A percentile compares a stretch with the other conserved stretches of the same genome.
Evolutionary conservation across 92 coral and sea anemone genomes (phyloP).

Genomic region (Virgularia gustaviana): DNA sequence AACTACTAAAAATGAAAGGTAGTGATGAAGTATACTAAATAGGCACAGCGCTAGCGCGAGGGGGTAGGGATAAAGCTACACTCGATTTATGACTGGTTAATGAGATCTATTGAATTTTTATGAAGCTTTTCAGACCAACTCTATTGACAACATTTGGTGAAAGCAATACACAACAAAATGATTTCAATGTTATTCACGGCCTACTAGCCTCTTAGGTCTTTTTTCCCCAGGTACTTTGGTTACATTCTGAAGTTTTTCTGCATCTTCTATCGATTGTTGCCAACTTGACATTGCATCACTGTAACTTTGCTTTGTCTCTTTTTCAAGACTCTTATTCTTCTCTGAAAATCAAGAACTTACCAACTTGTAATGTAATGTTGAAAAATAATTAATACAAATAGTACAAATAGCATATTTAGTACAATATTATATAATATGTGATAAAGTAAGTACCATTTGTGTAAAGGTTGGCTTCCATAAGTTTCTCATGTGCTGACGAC

Average conservation of each 20-base stretch:
- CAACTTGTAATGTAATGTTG: neutral
- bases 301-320: constrained; percentile 31
- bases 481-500: constrained; percentile 76
- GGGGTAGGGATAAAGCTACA: neutral
- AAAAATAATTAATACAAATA: neutral
- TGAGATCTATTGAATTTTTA: no score
- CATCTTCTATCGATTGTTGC: constrained; percentile 1
- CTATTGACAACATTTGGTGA: no score
- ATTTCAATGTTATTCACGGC: constrained; percentile 5
- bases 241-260: constrained; percentile 12
- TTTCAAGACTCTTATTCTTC: constrained; percentile 29
- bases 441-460: constrained; percentile 61
- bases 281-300: constrained; percentile 29
- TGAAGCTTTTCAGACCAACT: no score
- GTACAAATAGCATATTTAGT: neutral
- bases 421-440: neutral
- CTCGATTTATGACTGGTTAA: neutral
- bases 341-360: neutral
- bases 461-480: constrained; percentile 79
- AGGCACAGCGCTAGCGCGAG: neutral
- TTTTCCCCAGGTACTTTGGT: no score
- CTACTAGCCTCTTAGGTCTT: neutral
- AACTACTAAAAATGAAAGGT: neutral
- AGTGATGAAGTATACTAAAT: neutral
- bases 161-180: neutral